phyloP scores from a whole-genome alignment of 2,797 vertebrate genomes.

The Phalloptychus januarius region DNA sequence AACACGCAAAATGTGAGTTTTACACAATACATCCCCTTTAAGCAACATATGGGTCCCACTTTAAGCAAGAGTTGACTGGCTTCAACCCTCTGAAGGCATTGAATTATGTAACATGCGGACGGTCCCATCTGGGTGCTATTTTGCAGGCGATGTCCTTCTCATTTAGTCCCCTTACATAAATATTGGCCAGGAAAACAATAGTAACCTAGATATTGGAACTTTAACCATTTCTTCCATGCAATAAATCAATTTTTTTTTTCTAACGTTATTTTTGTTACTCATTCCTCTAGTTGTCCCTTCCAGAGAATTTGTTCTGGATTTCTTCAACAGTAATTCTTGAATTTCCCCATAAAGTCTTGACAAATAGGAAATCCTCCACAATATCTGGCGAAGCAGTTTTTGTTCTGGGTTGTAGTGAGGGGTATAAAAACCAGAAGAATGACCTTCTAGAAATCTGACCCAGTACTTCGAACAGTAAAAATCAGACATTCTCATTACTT shows the following conservation, averaged over 20 bases:
- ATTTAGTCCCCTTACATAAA: neutral
- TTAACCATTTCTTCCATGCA: neutral
- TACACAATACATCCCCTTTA: neutral
- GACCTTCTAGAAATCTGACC: neutral
- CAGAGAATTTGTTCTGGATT: neutral
- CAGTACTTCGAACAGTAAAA: neutral
- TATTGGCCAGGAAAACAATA: neutral
- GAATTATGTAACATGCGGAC: neutral
- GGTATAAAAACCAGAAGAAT: neutral
- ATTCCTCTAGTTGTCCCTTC: neutral
- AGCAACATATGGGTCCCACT: neutral
- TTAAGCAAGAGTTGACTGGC: neutral
- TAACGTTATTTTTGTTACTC: neutral
- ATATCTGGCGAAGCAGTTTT: neutral
- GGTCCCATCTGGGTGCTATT: neutral
- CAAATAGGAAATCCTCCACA: neutral
- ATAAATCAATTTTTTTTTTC: neutral
- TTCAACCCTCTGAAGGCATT: neutral
- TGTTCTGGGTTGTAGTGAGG: neutral
- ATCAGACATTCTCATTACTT: constrained; percentile 5
- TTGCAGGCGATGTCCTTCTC: neutral
- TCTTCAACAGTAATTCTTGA: neutral
- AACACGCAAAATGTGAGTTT: too few species aligned
- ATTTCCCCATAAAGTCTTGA: neutral
- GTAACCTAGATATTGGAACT: neutral